A percentile compares a stretch with the other conserved stretches of the same genome.
phyloP scores from a whole-genome alignment of 92 coral and sea anemone genomes.

The Hydrozoanthus gracilis region DNA sequence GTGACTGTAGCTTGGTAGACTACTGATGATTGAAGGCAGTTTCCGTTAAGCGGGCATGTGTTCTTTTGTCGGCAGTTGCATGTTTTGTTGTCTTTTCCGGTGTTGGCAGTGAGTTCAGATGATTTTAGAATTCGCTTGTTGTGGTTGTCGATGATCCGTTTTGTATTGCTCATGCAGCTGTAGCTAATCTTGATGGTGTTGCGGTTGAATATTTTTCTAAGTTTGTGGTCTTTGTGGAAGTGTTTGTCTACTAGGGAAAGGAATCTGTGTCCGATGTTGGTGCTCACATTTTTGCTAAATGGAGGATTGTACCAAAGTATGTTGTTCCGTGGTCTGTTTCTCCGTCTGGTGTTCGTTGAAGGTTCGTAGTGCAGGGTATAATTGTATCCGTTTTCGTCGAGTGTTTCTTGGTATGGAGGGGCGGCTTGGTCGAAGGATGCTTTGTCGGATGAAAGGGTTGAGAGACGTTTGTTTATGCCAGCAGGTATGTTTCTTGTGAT shows the following conservation, averaged over 20 bases:
- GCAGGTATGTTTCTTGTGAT: constrained; percentile 43
- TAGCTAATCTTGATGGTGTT: no score
- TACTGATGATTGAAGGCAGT: neutral
- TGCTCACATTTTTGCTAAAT: no score
- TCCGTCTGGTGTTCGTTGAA: neutral
- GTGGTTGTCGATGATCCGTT: no score
- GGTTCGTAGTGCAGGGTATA: constrained; percentile 3
- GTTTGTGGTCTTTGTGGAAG: no score
- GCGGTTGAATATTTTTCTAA: no score
- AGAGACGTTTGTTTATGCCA: constrained; percentile 17
- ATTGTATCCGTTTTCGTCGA: no score
- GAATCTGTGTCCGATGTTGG: no score
- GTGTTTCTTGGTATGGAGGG: neutral
- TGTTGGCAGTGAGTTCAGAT: neutral
- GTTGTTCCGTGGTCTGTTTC: neutral
- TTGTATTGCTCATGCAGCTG: no score
- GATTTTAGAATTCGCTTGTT: neutral
- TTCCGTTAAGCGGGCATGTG: no score
- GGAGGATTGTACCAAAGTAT: no score
- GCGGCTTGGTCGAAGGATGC: neutral
- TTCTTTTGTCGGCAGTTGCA: neutral
- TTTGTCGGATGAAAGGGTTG: constrained; percentile 42
- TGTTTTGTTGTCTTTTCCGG: neutral
- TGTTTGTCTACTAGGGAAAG: no score
- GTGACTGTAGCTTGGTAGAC: neutral